Evolutionary conservation across 2,113 vertebrate genomes (phyloP).

Genomic region (Aspidoscelis tigris): DNA sequence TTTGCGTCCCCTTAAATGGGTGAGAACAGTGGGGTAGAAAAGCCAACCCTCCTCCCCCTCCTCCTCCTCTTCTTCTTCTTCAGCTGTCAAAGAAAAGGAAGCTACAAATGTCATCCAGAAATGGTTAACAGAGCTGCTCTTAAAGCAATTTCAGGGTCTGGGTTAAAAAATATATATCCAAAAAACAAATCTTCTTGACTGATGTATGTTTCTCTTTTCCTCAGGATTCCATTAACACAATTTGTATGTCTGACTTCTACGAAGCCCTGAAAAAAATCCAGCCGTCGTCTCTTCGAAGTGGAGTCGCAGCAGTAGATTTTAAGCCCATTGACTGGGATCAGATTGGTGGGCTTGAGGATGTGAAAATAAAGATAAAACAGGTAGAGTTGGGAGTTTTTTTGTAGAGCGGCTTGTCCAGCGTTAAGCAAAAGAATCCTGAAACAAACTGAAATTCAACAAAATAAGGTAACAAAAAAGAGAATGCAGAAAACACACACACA

Average conservation of each 20-base stretch:
- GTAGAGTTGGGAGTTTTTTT: constrained; percentile 62
- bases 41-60: too few relatives aligned
- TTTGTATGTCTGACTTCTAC: constrained; percentile 80
- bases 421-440: too few relatives aligned
- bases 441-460: too few relatives aligned
- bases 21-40: too few relatives aligned
- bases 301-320: constrained; percentile 84
- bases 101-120: neutral
- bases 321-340: constrained; percentile 87
- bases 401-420: neutral
- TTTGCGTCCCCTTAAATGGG: too few relatives aligned
- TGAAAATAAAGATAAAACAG: constrained; percentile 92
- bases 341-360: constrained; percentile 92
- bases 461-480: too few relatives aligned
- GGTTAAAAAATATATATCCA: neutral
- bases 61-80: too few relatives aligned
- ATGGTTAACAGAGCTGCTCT: neutral
- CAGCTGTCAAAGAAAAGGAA: neutral
- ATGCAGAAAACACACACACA: too few relatives aligned
- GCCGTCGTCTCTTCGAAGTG: constrained; percentile 87
- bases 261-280: constrained; percentile 86
- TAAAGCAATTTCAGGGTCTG: neutral
- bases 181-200: neutral
- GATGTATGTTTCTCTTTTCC: constrained; percentile 45
- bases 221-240: constrained; percentile 72